Evolutionary conservation across 2,113 vertebrate genomes (phyloP).

Genomic region (Cyanoramphus novaezelandiae): DNA sequence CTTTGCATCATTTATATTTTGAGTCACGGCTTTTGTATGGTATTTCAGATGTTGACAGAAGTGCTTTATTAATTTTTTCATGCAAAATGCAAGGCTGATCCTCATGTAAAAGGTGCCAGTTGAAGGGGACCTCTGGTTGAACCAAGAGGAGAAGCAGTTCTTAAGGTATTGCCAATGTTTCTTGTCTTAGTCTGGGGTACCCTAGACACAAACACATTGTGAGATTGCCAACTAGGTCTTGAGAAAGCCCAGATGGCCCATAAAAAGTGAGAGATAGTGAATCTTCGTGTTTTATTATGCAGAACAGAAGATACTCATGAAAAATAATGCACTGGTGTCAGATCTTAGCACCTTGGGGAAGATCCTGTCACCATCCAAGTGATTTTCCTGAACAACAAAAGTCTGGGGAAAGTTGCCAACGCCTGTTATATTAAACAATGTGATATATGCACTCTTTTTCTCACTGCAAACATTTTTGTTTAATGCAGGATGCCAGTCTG

Average conservation of each 20-base stretch:
- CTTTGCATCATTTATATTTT: neutral
- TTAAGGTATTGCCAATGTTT: neutral
- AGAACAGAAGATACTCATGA: neutral
- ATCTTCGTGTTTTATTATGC: neutral
- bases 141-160: neutral
- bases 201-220: rapidly evolving
- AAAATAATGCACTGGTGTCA: conserved; percentile 11
- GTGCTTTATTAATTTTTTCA: neutral
- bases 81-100: neutral
- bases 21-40: rapidly evolving
- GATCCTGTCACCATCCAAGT: conserved; percentile 40
- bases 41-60: neutral
- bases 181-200: neutral
- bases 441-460: neutral
- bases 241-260: neutral
- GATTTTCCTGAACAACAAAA: conserved; percentile 2
- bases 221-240: neutral
- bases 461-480: neutral
- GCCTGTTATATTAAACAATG: neutral
- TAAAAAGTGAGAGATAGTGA: neutral
- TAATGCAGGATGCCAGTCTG: neutral
- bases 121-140: neutral
- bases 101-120: neutral
- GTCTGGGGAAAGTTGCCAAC: conserved; percentile 2
- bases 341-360: conserved; percentile 15